phyloP scores from a whole-genome alignment of 2,888 invertebrate genomes.

The Luperina nickerlii region DNA sequence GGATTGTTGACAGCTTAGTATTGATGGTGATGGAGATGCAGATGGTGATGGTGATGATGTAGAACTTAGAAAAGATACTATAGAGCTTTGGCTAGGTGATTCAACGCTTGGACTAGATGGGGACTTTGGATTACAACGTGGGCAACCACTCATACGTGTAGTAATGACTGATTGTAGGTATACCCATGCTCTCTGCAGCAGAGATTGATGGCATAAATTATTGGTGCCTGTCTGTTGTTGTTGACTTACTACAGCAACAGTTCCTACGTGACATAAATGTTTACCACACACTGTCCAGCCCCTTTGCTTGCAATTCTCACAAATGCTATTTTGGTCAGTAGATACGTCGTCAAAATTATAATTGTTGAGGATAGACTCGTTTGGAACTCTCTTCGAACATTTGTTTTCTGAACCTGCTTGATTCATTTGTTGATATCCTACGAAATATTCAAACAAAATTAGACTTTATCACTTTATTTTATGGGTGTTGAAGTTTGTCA shows the following conservation, averaged over 20 bases:
- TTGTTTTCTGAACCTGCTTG: slow-evolving; percentile 25
- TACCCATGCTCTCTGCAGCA: slow-evolving; percentile 27
- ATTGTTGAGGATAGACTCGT: slow-evolving; percentile 38
- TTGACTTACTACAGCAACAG: slow-evolving; percentile 1
- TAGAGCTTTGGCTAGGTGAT: background rate
- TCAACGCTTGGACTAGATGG: background rate
- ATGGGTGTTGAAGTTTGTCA: background rate
- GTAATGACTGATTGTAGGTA: slow-evolving; percentile 29
- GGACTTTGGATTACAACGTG: slow-evolving; percentile 27
- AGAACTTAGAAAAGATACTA: background rate
- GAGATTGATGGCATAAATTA: slow-evolving; percentile 16
- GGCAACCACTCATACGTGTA: slow-evolving; percentile 23
- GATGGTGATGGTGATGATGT: background rate
- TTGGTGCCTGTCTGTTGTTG: slow-evolving; percentile 8
- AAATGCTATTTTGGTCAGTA: slow-evolving; percentile 15
- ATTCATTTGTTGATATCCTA: slow-evolving; percentile 33
- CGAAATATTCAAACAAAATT: slow-evolving; percentile 43
- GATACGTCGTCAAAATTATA: slow-evolving; percentile 40
- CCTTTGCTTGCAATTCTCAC: slow-evolving; percentile 28
- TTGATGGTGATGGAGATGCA: background rate
- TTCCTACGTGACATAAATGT: slow-evolving; percentile 8
- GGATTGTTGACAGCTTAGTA: background rate
- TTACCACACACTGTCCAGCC: slow-evolving; percentile 10
- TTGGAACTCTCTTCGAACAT: slow-evolving; percentile 18
- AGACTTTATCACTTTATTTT: slow-evolving; percentile 25